These are phyloP conservation scores for Diadophis punctatus DNA, from an alignment of 2,113 vertebrate genomes.

Conservation along the genomic window DNA sequence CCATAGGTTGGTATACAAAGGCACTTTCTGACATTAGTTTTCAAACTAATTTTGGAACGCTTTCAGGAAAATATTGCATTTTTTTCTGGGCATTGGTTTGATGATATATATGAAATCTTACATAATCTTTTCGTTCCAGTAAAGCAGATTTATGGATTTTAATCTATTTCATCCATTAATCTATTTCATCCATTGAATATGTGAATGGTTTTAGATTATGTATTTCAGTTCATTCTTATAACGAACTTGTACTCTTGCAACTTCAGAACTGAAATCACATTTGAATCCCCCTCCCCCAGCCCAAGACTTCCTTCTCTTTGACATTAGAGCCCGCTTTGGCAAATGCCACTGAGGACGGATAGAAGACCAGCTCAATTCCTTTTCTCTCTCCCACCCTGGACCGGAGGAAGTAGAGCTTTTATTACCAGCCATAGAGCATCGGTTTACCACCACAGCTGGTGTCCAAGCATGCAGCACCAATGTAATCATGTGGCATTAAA, in stretches of 20 bases:
- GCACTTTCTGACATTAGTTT: neutral
- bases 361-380: conserved; percentile 21
- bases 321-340: conserved; percentile 42
- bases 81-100: neutral
- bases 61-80: neutral
- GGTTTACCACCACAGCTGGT: conserved; percentile 16
- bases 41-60: neutral
- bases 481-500: neutral
- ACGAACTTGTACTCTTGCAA: conserved; percentile 23
- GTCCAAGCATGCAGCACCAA: conserved; percentile 23
- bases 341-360: conserved; percentile 9
- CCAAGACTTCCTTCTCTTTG: conserved; percentile 14
- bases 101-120: neutral
- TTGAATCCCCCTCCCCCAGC: neutral
- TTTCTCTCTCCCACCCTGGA: conserved; percentile 9
- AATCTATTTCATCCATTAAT: neutral
- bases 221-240: conserved; percentile 22
- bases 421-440: conserved; percentile 39
- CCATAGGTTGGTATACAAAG: neutral
- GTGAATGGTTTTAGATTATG: conserved; percentile 5
- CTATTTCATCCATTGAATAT: neutral
- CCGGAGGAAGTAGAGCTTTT: conserved; percentile 34
- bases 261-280: conserved; percentile 25
- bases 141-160: neutral
- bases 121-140: neutral